Evolutionary conservation across 1,140 invertebrate species (phyloP), one percentile per base, ranked within the genome.

Genomic region (Meloidogyne hapla): DNA sequence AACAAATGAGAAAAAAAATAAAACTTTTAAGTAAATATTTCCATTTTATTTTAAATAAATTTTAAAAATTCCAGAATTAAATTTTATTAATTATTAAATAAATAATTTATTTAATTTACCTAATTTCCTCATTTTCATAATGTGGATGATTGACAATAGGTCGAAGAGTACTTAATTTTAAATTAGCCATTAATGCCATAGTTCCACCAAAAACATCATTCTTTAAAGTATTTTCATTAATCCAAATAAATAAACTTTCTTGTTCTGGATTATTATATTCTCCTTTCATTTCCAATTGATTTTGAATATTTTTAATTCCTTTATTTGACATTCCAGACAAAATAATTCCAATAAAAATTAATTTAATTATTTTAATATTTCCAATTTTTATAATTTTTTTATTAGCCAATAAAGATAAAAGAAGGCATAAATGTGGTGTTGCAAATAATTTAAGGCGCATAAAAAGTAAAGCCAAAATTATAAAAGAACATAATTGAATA

Each of bases 121-220:
- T 91, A 74, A 92, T 89, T 66, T 90, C 90, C 65, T 89, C 88
- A 83, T 92, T 90, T 85, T 93, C 92, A 84, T 93, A 94, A 85
- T 93, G 93, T n/a, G 93, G 93, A 88, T 94, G 93, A 79, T 93
- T 92, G 0, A 93, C 91, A 75, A 94, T 91, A 2, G 92, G 92
- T 67, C 93, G 88, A 9, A 90, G 85, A 0, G 93, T 93, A 18
- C 91, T 91, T 18, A 94, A 88, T 88, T 94, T 91, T 3, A 94
- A 84, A 63, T 73, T 73, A n/a, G 71, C 71, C 91, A 93, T 92
- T 5, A 92, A 88, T 5, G 93, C 92, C 93, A 94, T 94, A 75
- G 93, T 91, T 28, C 93, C 93, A 80, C 92, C 92, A 90, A 94
- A 94, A 25, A 91, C 91, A 26, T 10, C 74, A 66, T 61, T 83